Evolutionary conservation across 1,140 invertebrate genomes (phyloP).

Genomic region (Drepana arcuata): DNA sequence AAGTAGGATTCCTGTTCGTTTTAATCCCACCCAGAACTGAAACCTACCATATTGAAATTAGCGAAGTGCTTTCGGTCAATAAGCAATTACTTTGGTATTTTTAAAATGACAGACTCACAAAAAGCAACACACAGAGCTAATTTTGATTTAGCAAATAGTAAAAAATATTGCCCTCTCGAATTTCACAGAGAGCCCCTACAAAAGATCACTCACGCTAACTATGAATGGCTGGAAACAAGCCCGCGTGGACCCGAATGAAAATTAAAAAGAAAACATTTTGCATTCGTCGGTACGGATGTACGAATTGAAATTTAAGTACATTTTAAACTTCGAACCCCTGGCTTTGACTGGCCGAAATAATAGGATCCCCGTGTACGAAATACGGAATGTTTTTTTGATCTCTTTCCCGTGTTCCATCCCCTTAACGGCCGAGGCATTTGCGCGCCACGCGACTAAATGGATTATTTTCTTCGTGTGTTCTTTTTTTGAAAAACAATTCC

Average conservation of each 20-base stretch:
- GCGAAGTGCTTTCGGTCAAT: no score
- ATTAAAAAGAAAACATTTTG: constrained; percentile 61
- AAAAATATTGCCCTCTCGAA: constrained; percentile 59
- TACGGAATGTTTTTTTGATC: constrained; percentile 57
- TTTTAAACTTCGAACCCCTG: constrained; percentile 60
- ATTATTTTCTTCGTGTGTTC: constrained; percentile 64
- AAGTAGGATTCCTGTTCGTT: no score
- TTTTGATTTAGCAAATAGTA: constrained; percentile 64
- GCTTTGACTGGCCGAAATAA: constrained; percentile 56
- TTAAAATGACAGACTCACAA: no score
- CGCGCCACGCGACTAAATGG: constrained; percentile 62
- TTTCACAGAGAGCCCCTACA: constrained; percentile 65
- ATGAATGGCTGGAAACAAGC: constrained; percentile 46
- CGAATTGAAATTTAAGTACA: constrained; percentile 68
- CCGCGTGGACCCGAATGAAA: constrained; percentile 51
- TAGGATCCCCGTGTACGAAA: constrained; percentile 48
- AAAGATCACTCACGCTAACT: constrained; percentile 69
- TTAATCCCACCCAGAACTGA: no score
- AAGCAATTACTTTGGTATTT: no score
- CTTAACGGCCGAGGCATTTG: constrained; percentile 55
- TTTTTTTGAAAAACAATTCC: constrained; percentile 55
- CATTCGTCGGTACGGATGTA: constrained; percentile 47
- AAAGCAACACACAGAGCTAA: constrained; percentile 36
- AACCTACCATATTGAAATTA: no score
- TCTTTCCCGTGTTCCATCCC: constrained; percentile 42